Percentiles rank a stretch among this genome's conserved stretches.
Evolutionary conservation across 2,113 vertebrate genomes (phyloP).

Genomic region (Aleadryas rufinucha): DNA sequence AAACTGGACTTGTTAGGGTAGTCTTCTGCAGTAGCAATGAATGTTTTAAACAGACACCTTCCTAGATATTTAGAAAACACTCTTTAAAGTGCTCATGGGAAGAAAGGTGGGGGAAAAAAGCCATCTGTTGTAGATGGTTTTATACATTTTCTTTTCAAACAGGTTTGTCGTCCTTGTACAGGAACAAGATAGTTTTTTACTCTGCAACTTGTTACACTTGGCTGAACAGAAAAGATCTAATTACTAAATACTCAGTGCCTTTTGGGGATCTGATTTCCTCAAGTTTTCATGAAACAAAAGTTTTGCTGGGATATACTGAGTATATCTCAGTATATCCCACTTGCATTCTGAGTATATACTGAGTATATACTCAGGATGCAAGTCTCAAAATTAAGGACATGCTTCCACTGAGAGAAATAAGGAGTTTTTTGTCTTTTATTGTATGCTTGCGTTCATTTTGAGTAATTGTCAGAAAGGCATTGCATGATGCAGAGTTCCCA

Average conservation of each 20-base stretch:
- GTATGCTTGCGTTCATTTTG: background rate
- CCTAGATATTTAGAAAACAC: background rate
- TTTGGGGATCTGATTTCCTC: background rate
- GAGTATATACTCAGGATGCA: background rate
- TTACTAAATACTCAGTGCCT: background rate
- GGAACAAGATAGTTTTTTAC: background rate
- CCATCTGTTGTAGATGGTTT: background rate
- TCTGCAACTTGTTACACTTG: background rate
- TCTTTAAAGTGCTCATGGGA: background rate
- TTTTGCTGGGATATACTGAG: background rate
- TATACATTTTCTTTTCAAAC: background rate
- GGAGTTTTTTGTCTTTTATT: background rate
- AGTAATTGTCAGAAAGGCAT: background rate
- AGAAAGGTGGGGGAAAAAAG: background rate
- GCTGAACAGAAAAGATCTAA: background rate
- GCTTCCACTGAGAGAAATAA: background rate
- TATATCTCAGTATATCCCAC: too few species aligned
- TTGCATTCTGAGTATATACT: too few species aligned
- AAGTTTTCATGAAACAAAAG: background rate
- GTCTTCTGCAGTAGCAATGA: background rate
- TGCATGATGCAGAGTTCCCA: background rate
- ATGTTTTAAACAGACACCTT: background rate
- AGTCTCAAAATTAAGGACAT: background rate
- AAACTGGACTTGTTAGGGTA: background rate
- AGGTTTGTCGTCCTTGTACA: background rate